A percentile compares a stretch with the other conserved stretches of the same genome.
These are phyloP conservation scores for Seira sanloemensis DNA, from an alignment of 2,888 invertebrate genomes.

Conservation along the genomic window DNA sequence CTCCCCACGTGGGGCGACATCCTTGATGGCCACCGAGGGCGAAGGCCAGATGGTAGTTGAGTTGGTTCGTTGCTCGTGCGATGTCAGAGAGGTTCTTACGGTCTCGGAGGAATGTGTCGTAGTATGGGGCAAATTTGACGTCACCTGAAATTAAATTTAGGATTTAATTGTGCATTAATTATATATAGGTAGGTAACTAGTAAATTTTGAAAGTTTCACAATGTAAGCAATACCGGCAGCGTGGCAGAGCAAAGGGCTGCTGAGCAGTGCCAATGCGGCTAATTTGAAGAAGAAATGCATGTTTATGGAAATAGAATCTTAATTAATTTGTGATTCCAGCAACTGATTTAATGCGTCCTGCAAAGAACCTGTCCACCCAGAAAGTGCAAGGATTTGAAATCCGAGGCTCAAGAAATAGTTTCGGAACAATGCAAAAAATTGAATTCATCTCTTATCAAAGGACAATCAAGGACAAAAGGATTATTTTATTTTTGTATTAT, in stretches of 20 bases:
- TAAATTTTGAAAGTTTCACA: conserved; percentile 16
- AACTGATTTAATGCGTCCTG: no score
- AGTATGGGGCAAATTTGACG: conserved; percentile 64
- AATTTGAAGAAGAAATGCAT: no score
- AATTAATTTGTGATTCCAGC: no score
- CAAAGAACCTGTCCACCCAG: no score
- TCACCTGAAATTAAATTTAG: conserved; percentile 30
- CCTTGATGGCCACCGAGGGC: conserved; percentile 62
- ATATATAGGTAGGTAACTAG: background rate
- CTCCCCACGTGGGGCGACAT: conserved; percentile 71
- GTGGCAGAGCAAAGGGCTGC: conserved; percentile 26
- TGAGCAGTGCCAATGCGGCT: background rate
- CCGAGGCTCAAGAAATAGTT: no score
- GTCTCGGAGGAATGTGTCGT: conserved; percentile 62
- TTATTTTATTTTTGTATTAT: no score
- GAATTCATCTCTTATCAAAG: no score
- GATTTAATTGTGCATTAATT: background rate
- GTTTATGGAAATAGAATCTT: no score
- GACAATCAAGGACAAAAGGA: no score
- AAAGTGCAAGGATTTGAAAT: no score
- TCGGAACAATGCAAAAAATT: no score
- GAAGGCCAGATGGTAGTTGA: conserved; percentile 70
- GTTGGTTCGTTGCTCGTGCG: conserved; percentile 48
- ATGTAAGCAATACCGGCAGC: conserved; percentile 32
- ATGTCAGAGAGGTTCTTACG: conserved; percentile 56